Evolutionary conservation across 2,888 invertebrate genomes (phyloP).

Genomic region (Siphonodentalium dalli): DNA sequence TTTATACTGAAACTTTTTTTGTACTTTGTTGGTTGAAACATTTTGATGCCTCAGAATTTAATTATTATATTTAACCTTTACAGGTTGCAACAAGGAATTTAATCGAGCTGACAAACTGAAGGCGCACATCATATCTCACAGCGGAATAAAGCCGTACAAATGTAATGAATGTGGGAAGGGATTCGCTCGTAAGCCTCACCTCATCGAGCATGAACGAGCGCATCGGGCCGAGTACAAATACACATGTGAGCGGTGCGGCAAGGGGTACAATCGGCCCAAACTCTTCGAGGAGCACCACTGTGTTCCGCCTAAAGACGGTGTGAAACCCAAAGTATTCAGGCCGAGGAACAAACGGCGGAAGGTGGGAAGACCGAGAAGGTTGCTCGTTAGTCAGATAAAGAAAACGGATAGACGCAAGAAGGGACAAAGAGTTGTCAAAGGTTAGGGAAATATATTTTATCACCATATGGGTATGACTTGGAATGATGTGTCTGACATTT

Average conservation of each 20-base stretch:
- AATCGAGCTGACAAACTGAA: slow-evolving; percentile 72
- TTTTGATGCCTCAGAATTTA: no score
- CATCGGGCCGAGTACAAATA: slow-evolving; percentile 57
- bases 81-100: slow-evolving; percentile 74
- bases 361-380: slow-evolving; percentile 51
- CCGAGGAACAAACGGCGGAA: slow-evolving; percentile 42
- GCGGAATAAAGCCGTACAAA: slow-evolving; percentile 64
- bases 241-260: slow-evolving; percentile 54
- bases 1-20: no score
- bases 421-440: no score
- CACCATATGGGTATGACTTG: background rate
- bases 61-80: slow-evolving; percentile 11
- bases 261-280: slow-evolving; percentile 57
- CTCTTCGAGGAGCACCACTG: slow-evolving; percentile 57
- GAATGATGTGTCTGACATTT: background rate
- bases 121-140: slow-evolving; percentile 73
- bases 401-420: background rate
- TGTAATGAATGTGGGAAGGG: slow-evolving; percentile 63
- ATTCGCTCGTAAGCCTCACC: slow-evolving; percentile 61
- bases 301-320: slow-evolving; percentile 38
- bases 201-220: slow-evolving; percentile 60
- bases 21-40: no score
- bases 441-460: no score
- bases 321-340: slow-evolving; percentile 37
- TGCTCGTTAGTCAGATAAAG: slow-evolving; percentile 12